Percentiles rank a stretch among this genome's conserved stretches.
These are phyloP conservation scores for Bambusicola thoracicus DNA, from an alignment of 2,113 vertebrate genomes.

Conservation along the genomic window DNA sequence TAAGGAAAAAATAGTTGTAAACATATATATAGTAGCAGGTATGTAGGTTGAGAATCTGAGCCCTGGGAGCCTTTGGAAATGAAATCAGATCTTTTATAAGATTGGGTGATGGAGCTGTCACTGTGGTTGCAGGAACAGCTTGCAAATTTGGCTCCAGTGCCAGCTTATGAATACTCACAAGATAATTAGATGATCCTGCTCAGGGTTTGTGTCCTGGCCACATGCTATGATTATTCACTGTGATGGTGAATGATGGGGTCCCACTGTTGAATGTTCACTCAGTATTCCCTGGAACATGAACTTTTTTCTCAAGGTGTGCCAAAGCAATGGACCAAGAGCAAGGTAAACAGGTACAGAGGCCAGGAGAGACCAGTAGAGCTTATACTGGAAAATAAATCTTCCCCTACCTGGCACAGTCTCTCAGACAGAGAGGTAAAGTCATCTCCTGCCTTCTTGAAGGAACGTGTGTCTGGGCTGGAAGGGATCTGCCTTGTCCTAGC, in stretches of 20 bases:
- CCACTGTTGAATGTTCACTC: not conserved
- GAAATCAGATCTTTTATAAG: not conserved
- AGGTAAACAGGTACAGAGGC: not conserved
- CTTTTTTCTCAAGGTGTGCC: not conserved
- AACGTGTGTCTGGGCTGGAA: not conserved
- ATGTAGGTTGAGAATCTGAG: not conserved
- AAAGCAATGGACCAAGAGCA: not conserved
- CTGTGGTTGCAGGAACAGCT: not conserved
- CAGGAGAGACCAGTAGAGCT: not conserved
- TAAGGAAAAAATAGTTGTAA: not conserved
- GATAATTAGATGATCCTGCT: not conserved
- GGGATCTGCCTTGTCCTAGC: not conserved
- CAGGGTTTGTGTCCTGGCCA: not conserved
- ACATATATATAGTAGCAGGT: not conserved
- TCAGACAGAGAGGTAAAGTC: not conserved
- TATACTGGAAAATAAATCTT: not conserved
- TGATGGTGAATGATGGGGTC: not conserved
- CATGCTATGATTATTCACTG: not conserved
- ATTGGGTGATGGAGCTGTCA: not conserved
- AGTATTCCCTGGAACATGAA: not conserved
- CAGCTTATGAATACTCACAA: not conserved
- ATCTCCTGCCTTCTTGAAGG: not conserved
- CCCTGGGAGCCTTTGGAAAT: not conserved
- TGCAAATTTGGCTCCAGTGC: not conserved
- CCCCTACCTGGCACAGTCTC: not conserved